A percentile compares a stretch with the other conserved stretches of the same genome.
phyloP scores from a whole-genome alignment of 2,888 invertebrate species.

The Parascotia fuliginaria region DNA sequence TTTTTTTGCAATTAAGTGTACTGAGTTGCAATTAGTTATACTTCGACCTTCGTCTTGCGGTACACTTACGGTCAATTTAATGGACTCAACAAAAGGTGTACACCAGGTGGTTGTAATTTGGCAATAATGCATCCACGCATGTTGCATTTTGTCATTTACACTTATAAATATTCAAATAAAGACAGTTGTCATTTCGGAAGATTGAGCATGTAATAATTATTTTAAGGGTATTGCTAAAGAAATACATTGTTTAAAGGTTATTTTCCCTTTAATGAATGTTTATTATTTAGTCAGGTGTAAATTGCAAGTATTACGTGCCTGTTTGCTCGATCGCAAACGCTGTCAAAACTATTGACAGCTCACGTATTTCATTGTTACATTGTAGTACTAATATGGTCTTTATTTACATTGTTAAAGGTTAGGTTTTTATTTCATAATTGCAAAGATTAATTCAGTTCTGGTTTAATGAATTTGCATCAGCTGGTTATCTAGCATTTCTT shows the following conservation, averaged over 20 bases:
- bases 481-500: no score
- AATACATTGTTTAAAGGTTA: background rate
- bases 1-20: constrained; percentile 38
- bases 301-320: background rate
- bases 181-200: constrained; percentile 15
- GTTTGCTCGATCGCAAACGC: background rate
- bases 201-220: background rate
- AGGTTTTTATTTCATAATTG: no score
- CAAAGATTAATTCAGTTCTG: no score
- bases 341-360: background rate
- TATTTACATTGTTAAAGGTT: no score
- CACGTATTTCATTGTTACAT: background rate
- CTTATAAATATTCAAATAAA: constrained; percentile 31
- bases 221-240: background rate
- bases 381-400: background rate
- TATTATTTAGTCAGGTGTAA: background rate
- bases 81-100: constrained; percentile 39
- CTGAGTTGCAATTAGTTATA: constrained; percentile 44
- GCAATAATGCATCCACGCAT: constrained; percentile 26
- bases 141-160: constrained; percentile 25
- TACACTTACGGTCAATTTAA: constrained; percentile 32
- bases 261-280: background rate
- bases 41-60: constrained; percentile 27
- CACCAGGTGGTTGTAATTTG: constrained; percentile 23
- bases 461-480: no score